Percentiles rank a stretch among this genome's conserved stretches.
Conservation (phyloP, 2,888 invertebrate species). For the Polydrusus pterygomalis region DNA sequence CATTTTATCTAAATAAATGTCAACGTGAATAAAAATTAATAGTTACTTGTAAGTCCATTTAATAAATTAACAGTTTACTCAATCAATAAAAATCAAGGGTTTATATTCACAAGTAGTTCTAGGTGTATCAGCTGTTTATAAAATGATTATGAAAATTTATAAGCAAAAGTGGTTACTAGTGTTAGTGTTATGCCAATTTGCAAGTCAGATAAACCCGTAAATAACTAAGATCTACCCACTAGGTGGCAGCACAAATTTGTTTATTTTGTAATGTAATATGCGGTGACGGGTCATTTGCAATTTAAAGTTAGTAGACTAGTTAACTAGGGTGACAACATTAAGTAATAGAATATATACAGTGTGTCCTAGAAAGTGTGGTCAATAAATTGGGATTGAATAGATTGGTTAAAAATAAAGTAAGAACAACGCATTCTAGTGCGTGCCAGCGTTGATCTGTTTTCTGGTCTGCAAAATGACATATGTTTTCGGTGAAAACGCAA, state of each 20-base stretch:
- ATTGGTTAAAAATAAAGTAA: no score
- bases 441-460: no score
- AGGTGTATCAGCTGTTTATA: conserved; percentile 13
- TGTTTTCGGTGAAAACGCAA: no score
- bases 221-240: conserved; percentile 25
- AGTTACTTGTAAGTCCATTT: no score
- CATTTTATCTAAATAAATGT: no score
- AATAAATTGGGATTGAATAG: no score
- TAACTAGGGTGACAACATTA: conserved; percentile 9
- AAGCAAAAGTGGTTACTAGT: conserved; percentile 42
- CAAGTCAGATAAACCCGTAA: conserved; percentile 33
- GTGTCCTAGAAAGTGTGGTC: no score
- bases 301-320: conserved; percentile 31
- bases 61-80: not conserved
- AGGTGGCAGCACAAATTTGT: conserved; percentile 32
- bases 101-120: conserved; percentile 9
- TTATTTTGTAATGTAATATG: conserved; percentile 26
- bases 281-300: conserved; percentile 31
- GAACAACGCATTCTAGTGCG: no score
- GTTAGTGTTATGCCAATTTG: conserved; percentile 30
- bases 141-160: conserved; percentile 30
- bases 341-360: no score
- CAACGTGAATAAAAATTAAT: not conserved
- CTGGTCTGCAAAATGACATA: no score
- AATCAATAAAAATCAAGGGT: conserved; percentile 23